phyloP scores from a whole-genome alignment of 2,797 vertebrate genomes.

The Catamblyrhynchus diadema region DNA sequence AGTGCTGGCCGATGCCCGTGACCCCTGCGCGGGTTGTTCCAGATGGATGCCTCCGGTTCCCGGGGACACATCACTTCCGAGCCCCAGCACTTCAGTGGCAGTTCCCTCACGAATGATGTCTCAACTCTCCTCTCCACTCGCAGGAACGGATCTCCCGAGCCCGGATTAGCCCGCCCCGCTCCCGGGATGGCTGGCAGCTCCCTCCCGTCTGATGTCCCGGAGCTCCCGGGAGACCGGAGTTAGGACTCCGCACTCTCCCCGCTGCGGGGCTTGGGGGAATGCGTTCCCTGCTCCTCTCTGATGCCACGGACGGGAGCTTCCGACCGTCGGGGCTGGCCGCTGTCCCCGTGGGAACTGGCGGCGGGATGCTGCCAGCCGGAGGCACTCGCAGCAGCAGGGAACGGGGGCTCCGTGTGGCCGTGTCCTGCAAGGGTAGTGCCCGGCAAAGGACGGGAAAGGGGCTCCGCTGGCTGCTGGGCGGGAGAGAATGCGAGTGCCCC shows the following conservation, averaged over 20 bases:
- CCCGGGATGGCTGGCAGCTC: neutral
- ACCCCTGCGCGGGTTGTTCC: neutral
- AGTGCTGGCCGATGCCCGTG: neutral
- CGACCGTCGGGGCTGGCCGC: neutral
- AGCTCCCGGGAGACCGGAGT: neutral
- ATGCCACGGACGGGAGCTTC: neutral
- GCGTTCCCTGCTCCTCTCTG: neutral
- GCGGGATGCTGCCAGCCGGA: neutral
- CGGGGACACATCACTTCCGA: neutral
- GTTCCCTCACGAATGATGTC: neutral
- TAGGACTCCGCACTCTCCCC: neutral
- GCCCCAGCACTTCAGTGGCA: neutral
- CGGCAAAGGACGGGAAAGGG: neutral
- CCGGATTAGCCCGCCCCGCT: neutral
- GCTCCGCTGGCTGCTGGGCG: neutral
- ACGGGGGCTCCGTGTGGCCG: neutral
- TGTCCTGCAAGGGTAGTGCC: neutral
- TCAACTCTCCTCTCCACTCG: neutral
- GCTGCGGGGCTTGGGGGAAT: rapidly evolving
- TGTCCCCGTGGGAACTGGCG: neutral
- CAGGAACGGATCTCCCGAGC: neutral
- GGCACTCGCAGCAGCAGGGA: neutral
- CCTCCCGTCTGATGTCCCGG: neutral
- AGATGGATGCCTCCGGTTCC: neutral
- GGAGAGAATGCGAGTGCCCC: neutral